Evolutionary conservation across 2,888 invertebrate genomes (phyloP).

Genomic region (Prosopocoilus inquinatus): DNA sequence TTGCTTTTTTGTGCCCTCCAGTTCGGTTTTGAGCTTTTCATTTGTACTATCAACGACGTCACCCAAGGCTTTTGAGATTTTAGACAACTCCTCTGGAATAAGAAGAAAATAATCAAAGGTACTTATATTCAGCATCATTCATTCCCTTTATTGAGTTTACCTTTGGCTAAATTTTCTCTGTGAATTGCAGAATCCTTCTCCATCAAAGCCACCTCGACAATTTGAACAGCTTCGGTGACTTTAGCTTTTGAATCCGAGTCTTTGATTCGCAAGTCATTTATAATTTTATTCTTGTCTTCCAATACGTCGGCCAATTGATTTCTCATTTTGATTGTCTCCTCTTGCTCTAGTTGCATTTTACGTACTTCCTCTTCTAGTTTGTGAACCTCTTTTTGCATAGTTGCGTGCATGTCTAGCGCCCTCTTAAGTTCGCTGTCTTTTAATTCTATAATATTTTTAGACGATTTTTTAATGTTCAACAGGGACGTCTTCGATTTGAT

Average conservation of each 20-base stretch:
- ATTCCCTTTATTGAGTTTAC: slow-evolving; percentile 28
- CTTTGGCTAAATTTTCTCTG: slow-evolving; percentile 50
- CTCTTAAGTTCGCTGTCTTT: slow-evolving; percentile 43
- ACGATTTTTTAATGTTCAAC: slow-evolving; percentile 20
- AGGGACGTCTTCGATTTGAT: slow-evolving; percentile 28
- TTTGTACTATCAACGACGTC: slow-evolving; percentile 59
- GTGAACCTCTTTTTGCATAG: slow-evolving; percentile 50
- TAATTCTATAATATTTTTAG: slow-evolving; percentile 22
- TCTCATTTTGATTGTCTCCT: slow-evolving; percentile 27
- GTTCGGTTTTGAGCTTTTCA: slow-evolving; percentile 57
- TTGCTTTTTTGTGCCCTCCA: slow-evolving; percentile 56
- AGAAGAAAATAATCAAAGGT: not conserved
- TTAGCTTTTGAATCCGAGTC: slow-evolving; percentile 55
- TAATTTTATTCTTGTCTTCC: slow-evolving; percentile 44
- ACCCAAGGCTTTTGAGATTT: slow-evolving; percentile 55
- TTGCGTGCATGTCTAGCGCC: slow-evolving; percentile 55
- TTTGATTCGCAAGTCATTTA: slow-evolving; percentile 48
- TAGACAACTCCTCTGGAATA: slow-evolving; percentile 54
- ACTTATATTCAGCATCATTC: not conserved
- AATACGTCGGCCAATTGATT: slow-evolving; percentile 50
- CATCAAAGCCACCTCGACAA: slow-evolving; percentile 57
- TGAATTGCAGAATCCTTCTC: slow-evolving; percentile 58
- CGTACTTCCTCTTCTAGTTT: slow-evolving; percentile 55
- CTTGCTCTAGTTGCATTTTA: slow-evolving; percentile 43
- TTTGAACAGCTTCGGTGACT: slow-evolving; percentile 57